A percentile compares a stretch with the other conserved stretches of the same genome.
Conservation (phyloP, 1,140 invertebrate species). For the Leptinotarsa lineolata region DNA sequence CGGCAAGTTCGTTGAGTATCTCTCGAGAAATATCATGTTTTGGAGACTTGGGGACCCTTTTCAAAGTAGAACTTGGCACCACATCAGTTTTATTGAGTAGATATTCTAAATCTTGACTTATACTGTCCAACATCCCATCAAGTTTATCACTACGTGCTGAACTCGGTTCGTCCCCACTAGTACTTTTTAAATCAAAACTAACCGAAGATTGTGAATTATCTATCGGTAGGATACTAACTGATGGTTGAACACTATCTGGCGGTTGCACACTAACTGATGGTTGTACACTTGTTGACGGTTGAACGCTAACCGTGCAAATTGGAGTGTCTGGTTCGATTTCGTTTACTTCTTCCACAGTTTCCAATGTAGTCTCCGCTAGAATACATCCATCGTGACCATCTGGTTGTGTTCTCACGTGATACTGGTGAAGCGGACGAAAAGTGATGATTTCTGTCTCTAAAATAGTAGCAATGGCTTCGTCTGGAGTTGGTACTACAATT, state of each 20-base stretch:
- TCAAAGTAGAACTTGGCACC: slow-evolving; percentile 20
- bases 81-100: slow-evolving; percentile 46
- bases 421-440: background rate
- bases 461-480: slow-evolving; percentile 36
- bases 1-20: slow-evolving; percentile 34
- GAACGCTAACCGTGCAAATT: background rate
- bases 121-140: slow-evolving; percentile 51
- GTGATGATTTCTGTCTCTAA: slow-evolving; percentile 30
- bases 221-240: too few species aligned
- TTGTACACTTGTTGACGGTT: too few species aligned
- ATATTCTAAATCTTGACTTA: slow-evolving; percentile 52
- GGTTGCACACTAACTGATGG: background rate
- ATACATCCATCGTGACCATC: slow-evolving; percentile 46
- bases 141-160: slow-evolving; percentile 42
- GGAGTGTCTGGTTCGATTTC: slow-evolving; percentile 20
- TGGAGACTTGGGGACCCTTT: slow-evolving; percentile 36
- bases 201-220: background rate
- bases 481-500: slow-evolving; percentile 19
- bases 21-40: slow-evolving; percentile 43
- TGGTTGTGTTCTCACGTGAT: slow-evolving; percentile 42
- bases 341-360: slow-evolving; percentile 24
- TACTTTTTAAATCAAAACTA: background rate
- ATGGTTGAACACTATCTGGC: too few species aligned
- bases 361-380: background rate
- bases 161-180: background rate